Conservation (phyloP, 2,888 invertebrate genomes). For the Agonopterix arenella region DNA sequence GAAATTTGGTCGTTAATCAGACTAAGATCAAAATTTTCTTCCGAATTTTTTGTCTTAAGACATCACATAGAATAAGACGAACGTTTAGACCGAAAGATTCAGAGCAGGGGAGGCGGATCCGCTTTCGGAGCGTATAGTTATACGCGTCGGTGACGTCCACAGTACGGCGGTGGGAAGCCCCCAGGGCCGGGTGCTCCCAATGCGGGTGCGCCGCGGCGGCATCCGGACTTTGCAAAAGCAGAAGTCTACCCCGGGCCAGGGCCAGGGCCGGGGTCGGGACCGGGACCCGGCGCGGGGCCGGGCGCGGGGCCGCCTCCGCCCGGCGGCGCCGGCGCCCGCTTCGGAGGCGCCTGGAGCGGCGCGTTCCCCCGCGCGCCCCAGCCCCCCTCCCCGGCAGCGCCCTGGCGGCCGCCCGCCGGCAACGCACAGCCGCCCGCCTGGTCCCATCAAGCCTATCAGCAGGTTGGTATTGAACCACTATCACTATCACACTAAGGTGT, state of each 20-base stretch:
- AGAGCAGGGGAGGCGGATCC: neutral
- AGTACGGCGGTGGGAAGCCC: conserved; percentile 58
- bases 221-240: conserved; percentile 86
- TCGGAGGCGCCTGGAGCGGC: conserved; percentile 21
- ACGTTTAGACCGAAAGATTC: neutral
- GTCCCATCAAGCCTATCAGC: conserved; percentile 58
- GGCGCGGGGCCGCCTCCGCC: conserved; percentile 18
- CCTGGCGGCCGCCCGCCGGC: conserved; percentile 43
- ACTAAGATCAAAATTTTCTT: no score
- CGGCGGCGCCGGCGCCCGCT: conserved; percentile 24
- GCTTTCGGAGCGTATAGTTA: conserved; percentile 2
- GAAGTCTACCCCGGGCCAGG: conserved; percentile 46
- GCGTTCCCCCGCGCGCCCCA: conserved; percentile 48
- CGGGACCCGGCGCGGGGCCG: conserved; percentile 6
- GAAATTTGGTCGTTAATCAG: no score
- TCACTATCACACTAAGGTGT: no score
- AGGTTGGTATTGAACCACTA: conserved; percentile 21
- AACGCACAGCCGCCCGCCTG: conserved; percentile 47
- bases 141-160: conserved; percentile 16
- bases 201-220: conserved; percentile 82
- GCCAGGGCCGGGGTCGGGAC: conserved; percentile 18
- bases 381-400: conserved; percentile 44
- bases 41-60: no score
- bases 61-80: no score
- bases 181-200: conserved; percentile 50